Percentiles rank a stretch among this genome's conserved stretches.
Evolutionary conservation across 2,797 vertebrate genomes (phyloP).

Genomic region (Prunella strophiata): DNA sequence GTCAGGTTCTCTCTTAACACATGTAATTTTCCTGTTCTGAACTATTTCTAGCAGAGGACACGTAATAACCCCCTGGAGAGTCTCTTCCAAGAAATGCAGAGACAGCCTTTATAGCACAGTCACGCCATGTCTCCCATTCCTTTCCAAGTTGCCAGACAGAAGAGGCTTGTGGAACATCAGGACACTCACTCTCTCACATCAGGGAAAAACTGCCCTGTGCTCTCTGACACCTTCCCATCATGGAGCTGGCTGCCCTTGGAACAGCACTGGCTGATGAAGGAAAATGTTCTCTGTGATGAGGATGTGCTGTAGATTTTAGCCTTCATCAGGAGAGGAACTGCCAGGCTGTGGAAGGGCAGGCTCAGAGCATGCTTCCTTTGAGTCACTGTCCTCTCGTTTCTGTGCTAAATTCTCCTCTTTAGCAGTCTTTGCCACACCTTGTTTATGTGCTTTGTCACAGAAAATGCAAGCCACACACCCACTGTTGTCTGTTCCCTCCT

Average conservation of each 20-base stretch:
- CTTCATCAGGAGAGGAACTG: not conserved
- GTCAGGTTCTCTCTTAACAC: not conserved
- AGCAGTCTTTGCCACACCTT: not conserved
- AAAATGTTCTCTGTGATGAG: not conserved
- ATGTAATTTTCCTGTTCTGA: not conserved
- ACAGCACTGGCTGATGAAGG: not conserved
- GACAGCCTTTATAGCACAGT: not conserved
- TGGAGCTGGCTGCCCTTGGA: not conserved
- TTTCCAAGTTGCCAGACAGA: not conserved
- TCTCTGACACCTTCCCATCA: not conserved
- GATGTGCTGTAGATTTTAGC: not conserved
- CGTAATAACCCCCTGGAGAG: not conserved
- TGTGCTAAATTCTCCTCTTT: not conserved
- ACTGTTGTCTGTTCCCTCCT: not conserved
- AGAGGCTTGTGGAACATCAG: not conserved
- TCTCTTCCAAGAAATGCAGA: not conserved
- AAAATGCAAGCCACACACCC: not conserved
- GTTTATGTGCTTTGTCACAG: not conserved
- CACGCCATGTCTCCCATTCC: rapidly evolving
- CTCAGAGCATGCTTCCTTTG: not conserved
- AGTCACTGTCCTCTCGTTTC: not conserved
- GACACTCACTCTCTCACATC: not conserved
- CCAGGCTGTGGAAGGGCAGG: not conserved
- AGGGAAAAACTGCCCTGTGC: not conserved
- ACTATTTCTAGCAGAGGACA: not conserved